A percentile compares a stretch with the other conserved stretches of the same genome.
These are phyloP conservation scores for Macrochelys suwanniensis DNA, from an alignment of 2,797 vertebrate genomes.

Conservation along the genomic window DNA sequence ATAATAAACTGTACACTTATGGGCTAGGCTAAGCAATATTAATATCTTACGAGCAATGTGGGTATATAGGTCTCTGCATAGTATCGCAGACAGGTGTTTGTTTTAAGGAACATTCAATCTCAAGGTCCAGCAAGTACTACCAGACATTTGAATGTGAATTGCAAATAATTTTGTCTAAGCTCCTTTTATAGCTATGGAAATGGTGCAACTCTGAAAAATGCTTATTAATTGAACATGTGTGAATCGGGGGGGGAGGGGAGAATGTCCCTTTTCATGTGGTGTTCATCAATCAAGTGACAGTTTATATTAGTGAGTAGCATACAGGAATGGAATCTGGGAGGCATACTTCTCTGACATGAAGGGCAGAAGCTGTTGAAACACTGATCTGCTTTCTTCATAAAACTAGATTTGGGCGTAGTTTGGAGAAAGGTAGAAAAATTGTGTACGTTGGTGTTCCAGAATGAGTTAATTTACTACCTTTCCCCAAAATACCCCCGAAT, in stretches of 20 bases:
- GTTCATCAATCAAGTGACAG: slow-evolving; percentile 34
- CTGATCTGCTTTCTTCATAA: not conserved
- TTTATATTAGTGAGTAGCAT: slow-evolving; percentile 2
- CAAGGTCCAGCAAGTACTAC: not conserved
- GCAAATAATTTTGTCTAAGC: rapidly evolving
- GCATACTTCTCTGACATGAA: slow-evolving; percentile 15
- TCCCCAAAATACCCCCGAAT: no score
- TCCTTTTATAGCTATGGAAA: rapidly evolving
- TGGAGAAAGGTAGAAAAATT: not conserved
- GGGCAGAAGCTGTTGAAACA: slow-evolving; percentile 5
- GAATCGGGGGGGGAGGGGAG: not conserved
- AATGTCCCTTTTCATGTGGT: slow-evolving; percentile 36
- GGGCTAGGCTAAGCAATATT: not conserved
- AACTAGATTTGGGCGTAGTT: slow-evolving; percentile 1
- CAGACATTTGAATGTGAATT: not conserved
- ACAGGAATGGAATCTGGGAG: not conserved
- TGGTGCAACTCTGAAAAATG: not conserved
- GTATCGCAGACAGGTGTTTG: not conserved
- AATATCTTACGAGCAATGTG: not conserved
- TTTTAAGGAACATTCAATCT: not conserved
- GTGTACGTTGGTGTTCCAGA: not conserved
- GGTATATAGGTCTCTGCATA: not conserved
- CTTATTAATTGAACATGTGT: not conserved
- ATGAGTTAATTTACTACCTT: not conserved
- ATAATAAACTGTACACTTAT: not conserved